These are phyloP conservation scores for Eupithecia dodoneata DNA, from an alignment of 2,888 invertebrate species.

Conservation along the genomic window DNA sequence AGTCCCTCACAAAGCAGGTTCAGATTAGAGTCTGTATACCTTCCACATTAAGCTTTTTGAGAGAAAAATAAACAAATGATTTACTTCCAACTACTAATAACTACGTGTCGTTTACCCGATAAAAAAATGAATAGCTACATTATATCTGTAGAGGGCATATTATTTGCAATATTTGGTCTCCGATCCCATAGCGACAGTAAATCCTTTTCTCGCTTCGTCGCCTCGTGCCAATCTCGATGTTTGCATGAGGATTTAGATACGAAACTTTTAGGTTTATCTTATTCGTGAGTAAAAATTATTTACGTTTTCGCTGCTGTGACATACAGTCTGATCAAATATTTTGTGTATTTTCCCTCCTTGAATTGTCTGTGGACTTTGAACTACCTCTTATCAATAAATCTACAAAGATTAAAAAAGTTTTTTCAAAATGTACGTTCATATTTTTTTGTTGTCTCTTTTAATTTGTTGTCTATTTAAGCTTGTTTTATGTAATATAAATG, in stretches of 20 bases:
- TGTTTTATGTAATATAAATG: no score
- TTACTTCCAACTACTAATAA: no score
- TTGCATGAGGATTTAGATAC: conserved; percentile 29
- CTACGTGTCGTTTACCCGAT: background rate
- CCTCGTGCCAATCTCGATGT: conserved; percentile 42
- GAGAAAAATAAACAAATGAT: no score
- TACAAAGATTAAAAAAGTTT: no score
- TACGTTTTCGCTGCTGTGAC: background rate
- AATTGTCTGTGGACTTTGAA: no score
- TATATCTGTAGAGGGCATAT: conserved; percentile 33
- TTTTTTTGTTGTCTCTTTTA: background rate
- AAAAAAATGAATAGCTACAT: background rate
- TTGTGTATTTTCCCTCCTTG: background rate
- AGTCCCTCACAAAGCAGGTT: no score
- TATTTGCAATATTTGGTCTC: conserved; percentile 46
- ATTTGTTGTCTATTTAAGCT: no score
- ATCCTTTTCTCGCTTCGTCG: conserved; percentile 51
- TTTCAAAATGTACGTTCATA: background rate
- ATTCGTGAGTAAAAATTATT: background rate
- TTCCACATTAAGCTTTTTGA: no score
- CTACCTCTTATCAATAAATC: no score
- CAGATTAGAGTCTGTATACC: no score
- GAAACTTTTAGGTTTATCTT: background rate
- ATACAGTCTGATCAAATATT: background rate
- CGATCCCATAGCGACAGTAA: conserved; percentile 49